Base-by-base conservation (phyloP, 2,797 vertebrate genomes). In the Varecia variegata region DNA sequence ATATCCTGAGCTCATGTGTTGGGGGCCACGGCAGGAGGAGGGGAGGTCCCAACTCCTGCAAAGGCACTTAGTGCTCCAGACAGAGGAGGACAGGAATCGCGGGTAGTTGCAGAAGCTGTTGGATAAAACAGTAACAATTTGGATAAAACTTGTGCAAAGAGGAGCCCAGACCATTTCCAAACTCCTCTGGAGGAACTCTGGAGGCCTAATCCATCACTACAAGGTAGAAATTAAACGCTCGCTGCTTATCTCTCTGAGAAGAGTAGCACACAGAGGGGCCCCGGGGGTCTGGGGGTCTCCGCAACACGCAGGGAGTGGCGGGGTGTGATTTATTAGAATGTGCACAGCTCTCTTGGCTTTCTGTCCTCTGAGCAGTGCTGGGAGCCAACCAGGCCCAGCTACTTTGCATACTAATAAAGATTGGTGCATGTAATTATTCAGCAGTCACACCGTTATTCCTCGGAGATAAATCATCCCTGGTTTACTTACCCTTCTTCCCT, bases 331-430 rank as follows among this genome's bases (percentile, higher is more conserved):
- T 98, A 98, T 98, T 98, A 97, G 97, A 96, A 98, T 97, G 93
- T 97, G 95, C 11, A 23, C 27, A 0, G 83, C 94, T 98, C 97
- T 94, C 97, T 93, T 97, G 98, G 97, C 98, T 97, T 98, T 96
- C 98, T 98, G 97, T 98, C 98, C 98, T 98, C 97, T 87, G 88
- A 97, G 98, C 95, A 95, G 97, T 94, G 98, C 97, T 98, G 98
- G 97, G 98, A 98, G 96, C 92, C 94, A 96, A 97, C 93, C 97
- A 97, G 93, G 95, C 98, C 88, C 45, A 94, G 67, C 96, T 98
- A 85, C 97, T 98, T 98, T 98, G 98, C 98, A 99, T 98, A 92
- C 96, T 98, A 98, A 99, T 98, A 98, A 98, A 98, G 97, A 97
- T 95, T 25, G 32, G 96, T 98, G 97, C 96, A 94, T 97, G 97